Evolutionary conservation across 2,888 invertebrate species (phyloP), one percentile per base, ranked within the genome.

Genomic region (Amphipyra tragopoginis): DNA sequence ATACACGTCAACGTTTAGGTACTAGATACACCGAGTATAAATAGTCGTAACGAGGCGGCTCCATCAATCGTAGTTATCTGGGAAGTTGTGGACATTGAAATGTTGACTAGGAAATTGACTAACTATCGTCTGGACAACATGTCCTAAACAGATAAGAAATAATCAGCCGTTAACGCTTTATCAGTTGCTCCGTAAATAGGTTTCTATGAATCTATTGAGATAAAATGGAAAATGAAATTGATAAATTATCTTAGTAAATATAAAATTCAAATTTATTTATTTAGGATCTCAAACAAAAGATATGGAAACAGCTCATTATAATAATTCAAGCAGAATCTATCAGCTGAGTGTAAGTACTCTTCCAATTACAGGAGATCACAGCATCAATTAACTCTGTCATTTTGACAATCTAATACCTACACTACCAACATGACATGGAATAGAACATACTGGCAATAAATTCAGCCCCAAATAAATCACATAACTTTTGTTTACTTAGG

Each of bases 1-100:
- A 86, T 85, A 86, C 80, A 75, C 82, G 79, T 85, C 86, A 84
- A 81, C 79, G 64, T 65, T 76, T 80, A 64, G 29, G 36, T 52
- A 33, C 33, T 13, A 44, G 34, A n/a, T 45, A 68, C 77, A 69
- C 64, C 14, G 56, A 64, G 74, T 79, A 74, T 77, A 80, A 73
- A 81, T 81, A 77, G 74, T 75, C 55, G 80, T 78, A 80, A 82
- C 77, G 76, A 82, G 77, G 77, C 78, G 73, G 79, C 79, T 78
- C 74, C 72, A 85, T 84, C 84, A 82, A 80, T 82, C 77, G 78
- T 73, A 69, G 55, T 76, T 76, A 72, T 76, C 75, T 59, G 66
- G 53, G 67, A 75, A 65, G 69, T 65, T 56, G 56, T 72, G 65
- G 70, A 80, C 82, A 78, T 79, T 82, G 80, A 79, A 80, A 83